Conservation (phyloP, 2,113 vertebrate species). For the Pollimyrus isidori region DNA sequence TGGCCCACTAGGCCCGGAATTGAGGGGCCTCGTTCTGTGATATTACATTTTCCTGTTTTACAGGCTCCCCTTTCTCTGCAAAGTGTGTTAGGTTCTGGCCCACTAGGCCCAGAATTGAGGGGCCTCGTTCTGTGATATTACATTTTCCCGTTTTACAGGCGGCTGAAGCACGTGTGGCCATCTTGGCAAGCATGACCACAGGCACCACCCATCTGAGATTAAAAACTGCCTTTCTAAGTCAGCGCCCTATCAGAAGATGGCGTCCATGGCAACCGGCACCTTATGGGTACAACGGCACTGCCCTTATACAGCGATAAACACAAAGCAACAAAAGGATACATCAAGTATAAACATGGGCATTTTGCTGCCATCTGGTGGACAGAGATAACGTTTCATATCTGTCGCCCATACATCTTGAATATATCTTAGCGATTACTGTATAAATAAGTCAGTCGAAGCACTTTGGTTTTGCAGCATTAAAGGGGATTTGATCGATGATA, state of each 20-base stretch:
- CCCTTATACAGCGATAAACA: not conserved
- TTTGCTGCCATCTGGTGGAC: not conserved
- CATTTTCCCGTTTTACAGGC: not conserved
- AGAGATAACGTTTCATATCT: not conserved
- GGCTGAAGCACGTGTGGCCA: not conserved
- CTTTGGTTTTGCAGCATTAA: not conserved
- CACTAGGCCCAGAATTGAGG: too few species aligned
- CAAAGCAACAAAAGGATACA: too few species aligned
- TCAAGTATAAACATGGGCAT: not conserved
- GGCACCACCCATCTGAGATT: not conserved
- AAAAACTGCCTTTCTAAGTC: not conserved
- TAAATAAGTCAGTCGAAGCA: not conserved
- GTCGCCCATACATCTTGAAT: not conserved
- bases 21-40: too few species aligned
- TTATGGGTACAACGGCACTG: not conserved
- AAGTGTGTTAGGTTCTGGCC: too few species aligned
- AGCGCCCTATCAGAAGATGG: not conserved
- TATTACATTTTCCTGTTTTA: not conserved
- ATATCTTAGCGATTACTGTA: not conserved
- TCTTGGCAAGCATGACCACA: not conserved
- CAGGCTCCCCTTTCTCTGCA: not conserved
- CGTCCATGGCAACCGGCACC: not conserved
- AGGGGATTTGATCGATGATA: not conserved
- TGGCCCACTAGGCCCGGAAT: too few species aligned
- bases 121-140: not conserved